A percentile compares a stretch with the other conserved stretches of the same genome.
phyloP scores from a whole-genome alignment of 2,797 vertebrate species.

The Petrocephalus schoutedeni region DNA sequence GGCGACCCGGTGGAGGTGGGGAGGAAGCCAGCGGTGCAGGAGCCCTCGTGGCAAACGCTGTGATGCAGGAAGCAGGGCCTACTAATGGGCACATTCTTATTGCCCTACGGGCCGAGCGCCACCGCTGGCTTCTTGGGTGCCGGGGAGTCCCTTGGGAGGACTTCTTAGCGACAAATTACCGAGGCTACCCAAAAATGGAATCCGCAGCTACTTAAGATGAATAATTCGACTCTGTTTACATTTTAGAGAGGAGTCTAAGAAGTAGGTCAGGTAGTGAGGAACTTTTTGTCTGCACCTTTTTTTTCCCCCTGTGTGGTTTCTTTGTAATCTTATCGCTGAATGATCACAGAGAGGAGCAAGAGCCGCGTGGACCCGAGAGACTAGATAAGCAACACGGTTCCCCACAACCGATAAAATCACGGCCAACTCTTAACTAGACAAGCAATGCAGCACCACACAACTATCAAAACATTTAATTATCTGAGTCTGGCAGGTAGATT shows the following conservation, averaged over 20 bases:
- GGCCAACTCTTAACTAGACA: neutral
- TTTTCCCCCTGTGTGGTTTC: neutral
- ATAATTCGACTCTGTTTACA: neutral
- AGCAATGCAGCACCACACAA: neutral
- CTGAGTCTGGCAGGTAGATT: neutral
- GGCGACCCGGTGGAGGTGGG: neutral
- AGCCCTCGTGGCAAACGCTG: neutral
- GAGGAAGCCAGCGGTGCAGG: neutral
- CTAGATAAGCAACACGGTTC: neutral
- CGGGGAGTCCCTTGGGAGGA: neutral
- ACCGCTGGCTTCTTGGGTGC: neutral
- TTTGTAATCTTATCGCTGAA: neutral
- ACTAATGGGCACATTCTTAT: neutral
- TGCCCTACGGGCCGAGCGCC: neutral
- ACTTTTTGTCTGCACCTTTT: neutral
- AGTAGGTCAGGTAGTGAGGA: neutral
- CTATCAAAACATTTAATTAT: neutral
- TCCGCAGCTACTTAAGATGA: neutral
- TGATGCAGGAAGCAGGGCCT: neutral
- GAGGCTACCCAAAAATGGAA: neutral
- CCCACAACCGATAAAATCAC: neutral
- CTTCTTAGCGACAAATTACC: conserved; percentile 8
- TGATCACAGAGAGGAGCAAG: neutral
- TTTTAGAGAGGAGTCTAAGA: neutral
- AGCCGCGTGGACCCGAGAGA: neutral